Evolutionary conservation across 2,797 vertebrate genomes (phyloP), one percentile per base, ranked within the genome.

Genomic region (Oreochromis grahami): DNA sequence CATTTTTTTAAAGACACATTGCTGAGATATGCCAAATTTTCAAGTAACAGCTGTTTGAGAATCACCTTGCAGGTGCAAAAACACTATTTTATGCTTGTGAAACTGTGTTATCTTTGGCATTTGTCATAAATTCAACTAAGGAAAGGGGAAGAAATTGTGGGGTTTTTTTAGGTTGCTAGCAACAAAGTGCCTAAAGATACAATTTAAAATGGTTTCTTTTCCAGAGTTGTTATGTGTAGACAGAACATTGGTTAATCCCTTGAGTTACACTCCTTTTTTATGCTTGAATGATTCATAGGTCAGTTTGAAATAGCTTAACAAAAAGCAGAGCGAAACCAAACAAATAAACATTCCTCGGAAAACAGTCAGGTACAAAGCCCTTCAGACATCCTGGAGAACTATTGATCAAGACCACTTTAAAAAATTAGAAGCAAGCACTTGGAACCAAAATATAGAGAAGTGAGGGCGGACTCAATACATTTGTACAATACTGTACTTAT

Each of bases 91-190:
- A 68, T 15, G n/a, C n/a, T 36, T 43, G n/a, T 43, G 1, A 68
- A 68, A 68, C n/a, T 70, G 13, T 43, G 63, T 70, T 70, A 26
- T 45, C 14, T 3, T 70, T 70, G 5, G 21, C 21, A 45, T 26
- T 43, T 70, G 38, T 24, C 6, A 70, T 70, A 45, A 17, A 70
- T 45, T 70, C 41, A 70, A 17, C 65, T 45, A 29, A 45, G 9
- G 14, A 70, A 70, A 45, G 15, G 21, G 21, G 21, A 70, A 70
- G 38, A 70, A 70, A 45, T 45, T 45, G 24, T 6, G 24, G 24
- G 24, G 1, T 0, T 0, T 26, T n/a, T 70, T 70, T 38, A 38
- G 60, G 11, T 21, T 38, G 19, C 11, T 65, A 38, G 11, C 19
- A 65, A 14, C 34, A 65, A 65, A 65, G 34, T 65, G 34, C 11